Conservation (phyloP, 2,888 invertebrate species). For the Coenonympha arcania region DNA sequence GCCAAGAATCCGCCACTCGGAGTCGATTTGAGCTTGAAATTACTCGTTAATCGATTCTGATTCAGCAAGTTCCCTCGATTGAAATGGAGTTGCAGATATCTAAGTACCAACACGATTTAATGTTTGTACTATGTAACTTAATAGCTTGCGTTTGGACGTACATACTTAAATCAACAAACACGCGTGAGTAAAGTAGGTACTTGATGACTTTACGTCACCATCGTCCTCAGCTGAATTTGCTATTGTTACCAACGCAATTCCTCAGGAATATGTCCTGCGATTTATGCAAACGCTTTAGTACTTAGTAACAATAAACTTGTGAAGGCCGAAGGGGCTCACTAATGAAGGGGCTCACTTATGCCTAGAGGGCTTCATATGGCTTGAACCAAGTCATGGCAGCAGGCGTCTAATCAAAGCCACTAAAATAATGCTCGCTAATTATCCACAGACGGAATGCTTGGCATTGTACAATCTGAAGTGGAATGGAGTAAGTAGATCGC, state of each 20-base stretch:
- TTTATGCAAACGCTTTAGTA: no score
- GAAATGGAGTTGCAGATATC: slow-evolving; percentile 46
- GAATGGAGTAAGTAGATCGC: slow-evolving; percentile 36
- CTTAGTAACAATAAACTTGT: no score
- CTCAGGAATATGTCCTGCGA: no score
- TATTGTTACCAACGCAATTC: no score
- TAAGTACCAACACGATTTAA: slow-evolving; percentile 36
- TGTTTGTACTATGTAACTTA: slow-evolving; percentile 32
- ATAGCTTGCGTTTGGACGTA: slow-evolving; percentile 31
- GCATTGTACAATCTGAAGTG: slow-evolving; percentile 26
- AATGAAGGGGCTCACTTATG: background rate
- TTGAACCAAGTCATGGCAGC: background rate
- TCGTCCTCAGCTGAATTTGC: no score
- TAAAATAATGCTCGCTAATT: slow-evolving; percentile 5
- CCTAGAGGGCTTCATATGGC: background rate
- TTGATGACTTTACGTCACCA: background rate
- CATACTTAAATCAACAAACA: no score
- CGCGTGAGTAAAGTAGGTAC: background rate
- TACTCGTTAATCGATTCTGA: slow-evolving; percentile 56
- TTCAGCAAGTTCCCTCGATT: slow-evolving; percentile 49
- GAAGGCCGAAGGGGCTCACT: no score
- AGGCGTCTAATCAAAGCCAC: background rate
- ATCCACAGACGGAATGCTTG: slow-evolving; percentile 26
- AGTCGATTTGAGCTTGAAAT: slow-evolving; percentile 51
- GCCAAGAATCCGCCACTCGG: slow-evolving; percentile 33